phyloP scores from a whole-genome alignment of 1,140 invertebrate species.

The Meloidogyne chitwoodi region DNA sequence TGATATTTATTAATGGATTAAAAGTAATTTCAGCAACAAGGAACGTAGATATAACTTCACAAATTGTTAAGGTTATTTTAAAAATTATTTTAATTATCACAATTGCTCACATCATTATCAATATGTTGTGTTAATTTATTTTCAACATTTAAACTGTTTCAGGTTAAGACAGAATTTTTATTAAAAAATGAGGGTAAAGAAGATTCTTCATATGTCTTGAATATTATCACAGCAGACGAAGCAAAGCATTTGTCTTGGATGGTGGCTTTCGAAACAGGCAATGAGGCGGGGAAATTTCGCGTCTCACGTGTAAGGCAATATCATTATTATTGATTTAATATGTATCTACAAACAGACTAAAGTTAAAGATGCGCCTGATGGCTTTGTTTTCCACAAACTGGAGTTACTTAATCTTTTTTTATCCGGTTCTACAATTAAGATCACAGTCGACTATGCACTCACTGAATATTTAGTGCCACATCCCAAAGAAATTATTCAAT shows the following conservation, averaged over 20 bases:
- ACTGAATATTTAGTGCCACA: constrained; percentile 41
- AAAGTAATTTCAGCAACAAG: constrained; percentile 36
- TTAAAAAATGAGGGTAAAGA: constrained; percentile 46
- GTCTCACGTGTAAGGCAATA: neutral
- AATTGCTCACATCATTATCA: neutral
- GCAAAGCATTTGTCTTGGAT: constrained; percentile 42
- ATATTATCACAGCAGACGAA: constrained; percentile 36
- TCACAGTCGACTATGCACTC: constrained; percentile 41
- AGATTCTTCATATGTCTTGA: constrained; percentile 35
- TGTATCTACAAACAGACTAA: neutral
- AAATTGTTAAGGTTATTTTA: constrained; percentile 41
- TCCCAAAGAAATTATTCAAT: constrained; percentile 49
- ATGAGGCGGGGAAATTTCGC: constrained; percentile 21
- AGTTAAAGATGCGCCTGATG: constrained; percentile 27
- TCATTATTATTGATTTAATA: neutral
- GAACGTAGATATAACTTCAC: constrained; percentile 48
- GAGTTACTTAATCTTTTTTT: constrained; percentile 41
- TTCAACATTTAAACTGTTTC: neutral
- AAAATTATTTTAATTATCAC: neutral
- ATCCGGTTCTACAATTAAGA: constrained; percentile 32
- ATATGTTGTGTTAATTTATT: neutral
- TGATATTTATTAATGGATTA: neutral
- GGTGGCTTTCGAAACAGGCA: constrained; percentile 34
- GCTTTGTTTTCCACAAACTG: constrained; percentile 42
- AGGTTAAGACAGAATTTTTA: constrained; percentile 29